A percentile compares a stretch with the other conserved stretches of the same genome.
phyloP scores from a whole-genome alignment of 2,113 vertebrate genomes.

The Lanius ludovicianus region DNA sequence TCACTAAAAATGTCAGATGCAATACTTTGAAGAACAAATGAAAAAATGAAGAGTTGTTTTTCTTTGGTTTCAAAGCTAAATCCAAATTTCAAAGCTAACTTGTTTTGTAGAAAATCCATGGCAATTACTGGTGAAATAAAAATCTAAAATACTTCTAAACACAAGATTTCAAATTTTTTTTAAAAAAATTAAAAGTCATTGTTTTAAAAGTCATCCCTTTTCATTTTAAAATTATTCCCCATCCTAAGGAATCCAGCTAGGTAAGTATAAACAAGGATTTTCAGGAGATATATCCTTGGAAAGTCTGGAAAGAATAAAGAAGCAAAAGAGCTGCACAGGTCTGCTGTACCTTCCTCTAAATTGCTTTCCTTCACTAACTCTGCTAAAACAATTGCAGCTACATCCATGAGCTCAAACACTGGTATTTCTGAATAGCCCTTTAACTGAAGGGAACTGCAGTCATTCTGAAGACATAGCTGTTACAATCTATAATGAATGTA shows the following conservation, averaged over 20 bases:
- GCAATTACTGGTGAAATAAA: background rate
- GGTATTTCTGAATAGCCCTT: background rate
- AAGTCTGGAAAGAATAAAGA: background rate
- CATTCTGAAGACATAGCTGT: background rate
- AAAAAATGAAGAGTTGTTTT: background rate
- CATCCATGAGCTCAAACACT: background rate
- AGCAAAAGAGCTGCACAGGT: background rate
- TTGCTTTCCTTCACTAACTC: background rate
- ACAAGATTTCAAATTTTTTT: background rate
- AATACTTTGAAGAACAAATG: conserved; percentile 48
- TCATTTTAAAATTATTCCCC: background rate
- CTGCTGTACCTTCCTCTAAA: background rate
- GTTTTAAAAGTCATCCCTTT: background rate
- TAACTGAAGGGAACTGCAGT: background rate
- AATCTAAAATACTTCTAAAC: background rate
- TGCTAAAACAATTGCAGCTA: background rate
- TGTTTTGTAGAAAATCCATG: background rate
- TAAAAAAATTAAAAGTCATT: background rate
- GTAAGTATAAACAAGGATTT: background rate
- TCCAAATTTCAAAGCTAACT: background rate
- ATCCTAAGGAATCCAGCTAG: background rate
- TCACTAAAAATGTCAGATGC: background rate
- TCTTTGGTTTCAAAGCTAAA: background rate
- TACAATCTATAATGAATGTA: conserved; percentile 36
- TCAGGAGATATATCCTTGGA: background rate